These are phyloP conservation scores for Acrossocheilus wenchowensis DNA, from an alignment of 2,797 vertebrate genomes.

Conservation along the genomic window DNA sequence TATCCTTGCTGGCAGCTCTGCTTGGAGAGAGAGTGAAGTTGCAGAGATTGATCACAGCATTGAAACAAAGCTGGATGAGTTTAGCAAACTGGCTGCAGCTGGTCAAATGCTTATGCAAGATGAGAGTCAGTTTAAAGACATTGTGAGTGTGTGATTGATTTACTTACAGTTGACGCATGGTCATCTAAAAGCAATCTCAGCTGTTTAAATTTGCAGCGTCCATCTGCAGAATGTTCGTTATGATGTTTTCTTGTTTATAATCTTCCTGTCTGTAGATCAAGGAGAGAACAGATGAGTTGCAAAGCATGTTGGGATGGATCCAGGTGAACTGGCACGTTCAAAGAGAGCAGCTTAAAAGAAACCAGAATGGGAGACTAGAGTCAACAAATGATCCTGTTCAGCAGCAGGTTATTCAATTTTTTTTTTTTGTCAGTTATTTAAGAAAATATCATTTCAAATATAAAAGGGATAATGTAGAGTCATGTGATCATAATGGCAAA, in stretches of 20 bases:
- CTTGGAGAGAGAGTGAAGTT: conserved; percentile 33
- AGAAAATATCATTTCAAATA: neutral
- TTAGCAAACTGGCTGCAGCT: conserved; percentile 68
- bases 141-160: conserved; percentile 66
- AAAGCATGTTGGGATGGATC: conserved; percentile 82
- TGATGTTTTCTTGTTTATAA: conserved; percentile 20
- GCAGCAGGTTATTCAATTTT: conserved; percentile 26
- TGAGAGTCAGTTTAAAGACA: conserved; percentile 71
- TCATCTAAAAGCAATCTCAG: conserved; percentile 13
- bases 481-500: neutral
- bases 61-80: conserved; percentile 73
- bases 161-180: conserved; percentile 11
- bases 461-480: neutral
- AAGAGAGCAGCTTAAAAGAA: conserved; percentile 64
- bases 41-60: conserved; percentile 73
- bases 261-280: conserved; percentile 70
- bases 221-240: conserved; percentile 13
- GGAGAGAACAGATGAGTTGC: conserved; percentile 79
- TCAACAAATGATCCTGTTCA: neutral
- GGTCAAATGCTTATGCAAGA: conserved; percentile 75
- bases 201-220: neutral
- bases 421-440: neutral
- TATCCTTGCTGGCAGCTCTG: conserved; percentile 71
- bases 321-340: conserved; percentile 75
- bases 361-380: conserved; percentile 57